Percentiles rank a stretch among this genome's conserved stretches.
Evolutionary conservation across 2,888 invertebrate species (phyloP).

Genomic region (Andrena fulva): DNA sequence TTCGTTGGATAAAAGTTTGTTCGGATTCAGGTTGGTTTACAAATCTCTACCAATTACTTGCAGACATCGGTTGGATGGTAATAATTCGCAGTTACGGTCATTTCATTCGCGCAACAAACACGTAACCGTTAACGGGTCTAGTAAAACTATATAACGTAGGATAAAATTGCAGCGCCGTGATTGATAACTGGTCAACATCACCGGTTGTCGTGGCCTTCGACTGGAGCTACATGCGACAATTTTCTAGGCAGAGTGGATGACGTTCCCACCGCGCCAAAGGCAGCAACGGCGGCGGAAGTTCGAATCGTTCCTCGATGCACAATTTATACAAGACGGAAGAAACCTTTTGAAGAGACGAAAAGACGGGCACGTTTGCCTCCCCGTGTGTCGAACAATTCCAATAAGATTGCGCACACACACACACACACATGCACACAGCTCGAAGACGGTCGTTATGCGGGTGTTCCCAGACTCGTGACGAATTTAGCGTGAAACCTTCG

Average conservation of each 20-base stretch:
- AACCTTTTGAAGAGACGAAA: conserved; percentile 1
- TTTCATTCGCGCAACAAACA: conserved; percentile 11
- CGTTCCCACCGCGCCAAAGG: not conserved
- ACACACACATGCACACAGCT: not conserved
- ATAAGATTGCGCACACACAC: conserved; percentile 7
- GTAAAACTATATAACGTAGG: conserved; percentile 2
- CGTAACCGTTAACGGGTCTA: conserved; percentile 6
- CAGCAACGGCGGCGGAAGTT: conserved; percentile 5
- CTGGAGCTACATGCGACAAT: conserved; percentile 21
- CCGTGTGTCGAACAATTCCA: conserved; percentile 24
- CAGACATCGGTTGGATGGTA: not conserved
- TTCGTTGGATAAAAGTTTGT: not conserved
- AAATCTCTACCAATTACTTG: not conserved
- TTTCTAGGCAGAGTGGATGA: not conserved
- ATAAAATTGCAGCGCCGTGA: conserved; percentile 10
- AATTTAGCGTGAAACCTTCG: not conserved
- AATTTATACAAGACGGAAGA: conserved; percentile 34
- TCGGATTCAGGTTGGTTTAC: not conserved
- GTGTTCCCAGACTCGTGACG: conserved; percentile 29
- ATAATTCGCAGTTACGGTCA: conserved; percentile 3
- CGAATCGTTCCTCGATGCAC: conserved; percentile 50
- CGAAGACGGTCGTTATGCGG: conserved; percentile 41
- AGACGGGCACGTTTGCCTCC: conserved; percentile 16
- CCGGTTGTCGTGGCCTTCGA: conserved; percentile 47
- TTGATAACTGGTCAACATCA: conserved; percentile 24